Evolutionary conservation across 2,113 vertebrate species (phyloP).

Genomic region (Elaphurus davidianus): DNA sequence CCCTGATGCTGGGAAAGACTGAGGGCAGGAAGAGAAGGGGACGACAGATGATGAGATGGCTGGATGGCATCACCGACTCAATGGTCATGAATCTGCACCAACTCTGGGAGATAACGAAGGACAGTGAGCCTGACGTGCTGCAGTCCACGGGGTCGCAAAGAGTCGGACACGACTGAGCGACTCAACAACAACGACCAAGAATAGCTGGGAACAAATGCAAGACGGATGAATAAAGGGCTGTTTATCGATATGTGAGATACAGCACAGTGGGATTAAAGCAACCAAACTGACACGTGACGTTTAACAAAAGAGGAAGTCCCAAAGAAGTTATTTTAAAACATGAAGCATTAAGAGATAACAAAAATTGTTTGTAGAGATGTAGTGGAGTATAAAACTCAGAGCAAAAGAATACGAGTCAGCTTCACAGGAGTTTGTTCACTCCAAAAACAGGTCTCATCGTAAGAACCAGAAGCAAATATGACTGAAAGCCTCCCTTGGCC

Average conservation of each 20-base stretch:
- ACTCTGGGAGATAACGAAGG: not conserved
- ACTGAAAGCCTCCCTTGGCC: fast-evolving
- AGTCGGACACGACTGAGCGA: fast-evolving
- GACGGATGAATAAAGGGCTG: fast-evolving
- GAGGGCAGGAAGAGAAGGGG: not conserved
- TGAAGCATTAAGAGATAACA: fast-evolving
- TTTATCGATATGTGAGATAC: fast-evolving
- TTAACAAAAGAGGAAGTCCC: too few species aligned
- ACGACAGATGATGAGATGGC: fast-evolving
- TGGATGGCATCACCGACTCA: not conserved
- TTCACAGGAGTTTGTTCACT: fast-evolving
- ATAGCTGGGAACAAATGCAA: not conserved
- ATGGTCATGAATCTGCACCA: not conserved
- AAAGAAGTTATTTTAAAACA: too few species aligned
- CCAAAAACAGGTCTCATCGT: not conserved
- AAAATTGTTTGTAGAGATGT: fast-evolving
- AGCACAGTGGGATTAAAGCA: fast-evolving
- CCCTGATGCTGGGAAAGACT: not conserved
- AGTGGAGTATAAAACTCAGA: fast-evolving
- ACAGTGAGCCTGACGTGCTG: not conserved
- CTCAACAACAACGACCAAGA: fast-evolving
- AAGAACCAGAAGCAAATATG: fast-evolving
- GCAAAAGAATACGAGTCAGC: fast-evolving
- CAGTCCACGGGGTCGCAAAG: not conserved
- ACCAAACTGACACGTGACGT: fast-evolving